phyloP scores from a whole-genome alignment of 2,888 invertebrate genomes.

The Troides helena region DNA sequence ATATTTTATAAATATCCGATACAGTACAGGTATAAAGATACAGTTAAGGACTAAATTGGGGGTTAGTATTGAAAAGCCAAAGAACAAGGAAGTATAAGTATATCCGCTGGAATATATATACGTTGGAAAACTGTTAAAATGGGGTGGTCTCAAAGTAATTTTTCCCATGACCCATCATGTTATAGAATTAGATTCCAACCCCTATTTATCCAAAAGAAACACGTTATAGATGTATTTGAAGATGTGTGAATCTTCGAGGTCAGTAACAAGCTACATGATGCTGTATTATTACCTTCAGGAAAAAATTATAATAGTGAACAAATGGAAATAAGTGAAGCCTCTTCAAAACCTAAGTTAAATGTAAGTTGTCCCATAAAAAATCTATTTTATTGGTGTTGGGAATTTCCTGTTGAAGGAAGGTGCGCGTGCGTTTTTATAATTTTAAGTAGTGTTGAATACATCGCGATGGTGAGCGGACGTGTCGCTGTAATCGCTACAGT shows the following conservation, averaged over 20 bases:
- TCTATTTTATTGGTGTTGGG: constrained; percentile 15
- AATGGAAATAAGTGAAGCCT: not conserved
- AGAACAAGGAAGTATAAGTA: no score
- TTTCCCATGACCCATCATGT: no score
- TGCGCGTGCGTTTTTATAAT: constrained; percentile 54
- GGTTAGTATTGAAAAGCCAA: no score
- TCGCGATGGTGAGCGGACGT: constrained; percentile 57
- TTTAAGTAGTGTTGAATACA: constrained; percentile 48
- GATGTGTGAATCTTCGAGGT: no score
- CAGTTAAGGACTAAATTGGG: no score
- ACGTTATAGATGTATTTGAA: no score
- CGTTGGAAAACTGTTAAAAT: no score
- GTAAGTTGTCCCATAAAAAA: constrained; percentile 12
- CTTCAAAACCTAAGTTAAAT: constrained; percentile 3
- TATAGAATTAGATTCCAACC: no score
- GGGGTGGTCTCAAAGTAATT: no score
- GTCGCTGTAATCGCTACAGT: constrained; percentile 42
- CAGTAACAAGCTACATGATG: not conserved
- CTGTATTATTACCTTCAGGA: not conserved
- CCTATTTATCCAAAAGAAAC: no score
- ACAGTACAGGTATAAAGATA: no score
- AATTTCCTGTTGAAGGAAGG: constrained; percentile 45
- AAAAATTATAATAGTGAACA: not conserved
- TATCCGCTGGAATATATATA: no score
- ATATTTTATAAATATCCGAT: not conserved